Evolutionary conservation across 2,888 invertebrate species (phyloP).

Genomic region (Drosophila basisetae): DNA sequence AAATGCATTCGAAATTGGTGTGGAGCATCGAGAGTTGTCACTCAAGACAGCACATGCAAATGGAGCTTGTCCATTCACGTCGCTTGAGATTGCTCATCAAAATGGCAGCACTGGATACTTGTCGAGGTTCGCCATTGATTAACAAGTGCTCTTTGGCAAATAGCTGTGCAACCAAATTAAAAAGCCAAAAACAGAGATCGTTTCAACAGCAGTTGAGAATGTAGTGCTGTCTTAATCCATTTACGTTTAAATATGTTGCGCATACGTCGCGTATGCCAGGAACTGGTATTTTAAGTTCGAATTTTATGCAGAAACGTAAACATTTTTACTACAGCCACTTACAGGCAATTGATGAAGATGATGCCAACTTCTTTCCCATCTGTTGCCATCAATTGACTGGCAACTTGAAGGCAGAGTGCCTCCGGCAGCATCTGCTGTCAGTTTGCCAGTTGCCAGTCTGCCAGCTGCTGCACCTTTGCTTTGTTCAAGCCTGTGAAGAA

Average conservation of each 20-base stretch:
- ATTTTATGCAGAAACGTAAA: slow-evolving; percentile 46
- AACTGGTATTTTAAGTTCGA: slow-evolving; percentile 8
- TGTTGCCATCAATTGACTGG: slow-evolving; percentile 67
- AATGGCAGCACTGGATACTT: slow-evolving; percentile 69
- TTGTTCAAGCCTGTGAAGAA: slow-evolving; percentile 42
- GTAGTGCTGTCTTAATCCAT: slow-evolving; percentile 12
- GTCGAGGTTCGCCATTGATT: slow-evolving; percentile 56
- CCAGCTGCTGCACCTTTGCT: slow-evolving; percentile 34
- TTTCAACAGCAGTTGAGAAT: not conserved
- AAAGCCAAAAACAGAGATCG: slow-evolving; percentile 5
- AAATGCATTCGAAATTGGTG: slow-evolving; percentile 70
- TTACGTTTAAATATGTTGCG: slow-evolving; percentile 28
- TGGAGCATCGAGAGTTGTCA: slow-evolving; percentile 26
- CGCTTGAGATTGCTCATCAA: slow-evolving; percentile 70
- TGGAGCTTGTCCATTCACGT: slow-evolving; percentile 61
- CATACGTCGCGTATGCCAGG: slow-evolving; percentile 46
- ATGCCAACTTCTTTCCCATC: slow-evolving; percentile 55
- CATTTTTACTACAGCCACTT: slow-evolving; percentile 68
- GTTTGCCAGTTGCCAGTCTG: slow-evolving; percentile 3
- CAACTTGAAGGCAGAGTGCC: slow-evolving; percentile 34
- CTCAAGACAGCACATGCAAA: slow-evolving; percentile 63
- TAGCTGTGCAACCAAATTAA: slow-evolving; percentile 36
- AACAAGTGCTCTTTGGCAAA: slow-evolving; percentile 48
- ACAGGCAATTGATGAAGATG: slow-evolving; percentile 64
- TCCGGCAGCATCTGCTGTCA: slow-evolving; percentile 19